These are phyloP conservation scores for Bhutanitis thaidina DNA, from an alignment of 2,888 invertebrate genomes.

Conservation along the genomic window DNA sequence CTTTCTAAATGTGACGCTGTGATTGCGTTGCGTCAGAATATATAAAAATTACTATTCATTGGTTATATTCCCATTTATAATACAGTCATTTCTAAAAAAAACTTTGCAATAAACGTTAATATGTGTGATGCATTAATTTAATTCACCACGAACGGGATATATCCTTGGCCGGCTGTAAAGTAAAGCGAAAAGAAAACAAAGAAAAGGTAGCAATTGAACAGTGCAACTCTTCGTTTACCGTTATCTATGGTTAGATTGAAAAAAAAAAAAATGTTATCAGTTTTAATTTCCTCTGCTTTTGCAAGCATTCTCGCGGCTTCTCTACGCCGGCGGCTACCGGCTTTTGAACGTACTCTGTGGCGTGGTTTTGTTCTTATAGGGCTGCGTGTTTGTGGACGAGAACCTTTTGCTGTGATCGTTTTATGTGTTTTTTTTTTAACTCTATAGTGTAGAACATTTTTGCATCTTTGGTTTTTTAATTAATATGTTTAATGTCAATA, in stretches of 20 bases:
- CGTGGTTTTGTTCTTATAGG: constrained; percentile 8
- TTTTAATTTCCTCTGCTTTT: constrained; percentile 38
- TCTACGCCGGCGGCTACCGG: constrained; percentile 3
- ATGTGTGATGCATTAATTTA: too few species aligned
- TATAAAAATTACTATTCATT: too few species aligned
- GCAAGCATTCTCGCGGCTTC: constrained; percentile 24
- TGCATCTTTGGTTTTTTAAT: too few species aligned
- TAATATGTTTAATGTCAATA: too few species aligned
- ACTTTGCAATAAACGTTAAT: too few species aligned
- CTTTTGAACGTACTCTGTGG: constrained; percentile 16
- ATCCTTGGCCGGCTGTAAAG: neutral
- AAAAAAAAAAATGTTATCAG: constrained; percentile 36
- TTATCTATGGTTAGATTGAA: constrained; percentile 6
- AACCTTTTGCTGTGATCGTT: neutral
- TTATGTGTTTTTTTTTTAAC: neutral
- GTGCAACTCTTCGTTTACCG: constrained; percentile 2
- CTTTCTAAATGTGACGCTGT: too few species aligned
- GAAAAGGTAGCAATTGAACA: constrained; percentile 6
- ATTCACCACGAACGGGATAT: too few species aligned
- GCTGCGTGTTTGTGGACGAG: neutral
- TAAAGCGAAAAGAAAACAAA: neutral
- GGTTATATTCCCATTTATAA: too few species aligned
- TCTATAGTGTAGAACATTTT: too few species aligned
- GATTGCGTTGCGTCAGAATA: too few species aligned
- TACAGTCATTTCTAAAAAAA: too few species aligned